These are phyloP conservation scores for Thalassarche chlororhynchos DNA, from an alignment of 2,113 vertebrate species.

Conservation along the genomic window DNA sequence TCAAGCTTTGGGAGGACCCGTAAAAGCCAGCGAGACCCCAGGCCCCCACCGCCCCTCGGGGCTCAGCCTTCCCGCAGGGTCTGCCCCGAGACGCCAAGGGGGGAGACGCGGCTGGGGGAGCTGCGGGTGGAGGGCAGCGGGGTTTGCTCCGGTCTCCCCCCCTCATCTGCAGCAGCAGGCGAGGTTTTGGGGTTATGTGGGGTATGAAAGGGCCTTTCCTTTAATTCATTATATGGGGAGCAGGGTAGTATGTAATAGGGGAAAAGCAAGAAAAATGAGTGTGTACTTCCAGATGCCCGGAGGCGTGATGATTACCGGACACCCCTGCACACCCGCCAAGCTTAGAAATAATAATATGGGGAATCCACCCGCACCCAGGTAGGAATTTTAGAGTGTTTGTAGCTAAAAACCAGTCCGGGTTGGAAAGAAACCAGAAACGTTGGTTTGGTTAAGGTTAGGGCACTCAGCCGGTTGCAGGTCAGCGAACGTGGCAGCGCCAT, in stretches of 20 bases:
- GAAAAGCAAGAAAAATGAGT: rapidly evolving
- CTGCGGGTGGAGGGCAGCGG: background rate
- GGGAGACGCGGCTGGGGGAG: too few relatives aligned
- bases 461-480: background rate
- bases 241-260: rapidly evolving
- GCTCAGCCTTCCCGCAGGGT: background rate
- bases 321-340: rapidly evolving
- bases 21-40: background rate
- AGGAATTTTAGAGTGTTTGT: background rate
- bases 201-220: background rate
- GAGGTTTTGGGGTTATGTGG: background rate
- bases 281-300: rapidly evolving
- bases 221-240: background rate
- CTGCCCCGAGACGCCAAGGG: background rate
- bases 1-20: background rate
- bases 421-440: background rate
- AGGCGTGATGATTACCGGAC: rapidly evolving
- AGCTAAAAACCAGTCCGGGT: background rate
- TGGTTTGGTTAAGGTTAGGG: background rate
- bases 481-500: rapidly evolving
- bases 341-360: background rate
- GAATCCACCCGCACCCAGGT: background rate
- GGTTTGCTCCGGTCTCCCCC: background rate
- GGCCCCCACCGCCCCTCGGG: background rate
- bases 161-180: background rate